Base-by-base conservation (phyloP, 2,888 invertebrate genomes). In the Parnassius orleans region DNA sequence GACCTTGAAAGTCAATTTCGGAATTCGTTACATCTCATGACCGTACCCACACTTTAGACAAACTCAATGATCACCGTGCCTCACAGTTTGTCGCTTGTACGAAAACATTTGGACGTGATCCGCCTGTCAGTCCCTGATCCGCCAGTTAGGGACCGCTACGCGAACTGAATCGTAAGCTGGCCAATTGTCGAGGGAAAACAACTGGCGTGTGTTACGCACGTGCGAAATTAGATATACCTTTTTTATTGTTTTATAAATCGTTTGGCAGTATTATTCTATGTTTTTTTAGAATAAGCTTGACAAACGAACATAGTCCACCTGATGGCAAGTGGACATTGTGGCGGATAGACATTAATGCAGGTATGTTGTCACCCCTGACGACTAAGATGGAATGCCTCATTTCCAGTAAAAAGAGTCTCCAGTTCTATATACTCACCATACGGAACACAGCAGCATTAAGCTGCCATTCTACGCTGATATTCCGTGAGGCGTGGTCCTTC, bases 71-170 rank as follows among this genome's bases (percentile, higher is more conserved):
- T 33, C 59, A 10, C n/a, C 15, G 50, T 52, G 33, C 7, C 33
- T 33, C 41, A 14, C 41, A 57, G 61, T 57, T 61, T 41, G 47
- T 61, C 61, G 57, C 61, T 33, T 53, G 47, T 33, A 33, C 15
- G 54, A 44, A 33, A 58, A 63, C 57, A 53, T 57, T 41, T 3
- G 24, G 24, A 58, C 53, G 58, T 53, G 62, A 15, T 41, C 51
- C 41, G 41, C 24, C 12, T 51, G 57, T 51, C 19, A 14, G 14
- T n/a, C 47, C 9, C 14, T 14, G 11, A 47, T 14, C 47, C 47
- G 12, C 14, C 43, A 12, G 50, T 54, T 10, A 11, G 50, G 43
- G 51, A 24, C 10, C 33, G 46, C 33, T 19, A 57, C 62, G 48
- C 46, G 53, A 11, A 33, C 53, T 15, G 58, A 63, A 54, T 58